Conservation (phyloP, 2,888 invertebrate species). For the Eupithecia abbreviata region DNA sequence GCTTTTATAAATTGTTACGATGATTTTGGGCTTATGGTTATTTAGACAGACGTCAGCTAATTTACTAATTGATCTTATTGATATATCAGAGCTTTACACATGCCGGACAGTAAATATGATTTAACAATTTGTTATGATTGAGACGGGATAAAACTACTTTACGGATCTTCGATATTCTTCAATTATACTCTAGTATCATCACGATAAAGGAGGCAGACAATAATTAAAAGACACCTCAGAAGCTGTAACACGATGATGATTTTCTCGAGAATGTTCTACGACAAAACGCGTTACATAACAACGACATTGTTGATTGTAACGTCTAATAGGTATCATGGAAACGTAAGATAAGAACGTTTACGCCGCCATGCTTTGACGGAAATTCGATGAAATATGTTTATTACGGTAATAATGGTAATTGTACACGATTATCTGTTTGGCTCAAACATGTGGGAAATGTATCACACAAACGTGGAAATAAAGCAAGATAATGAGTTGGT, state of each 20-base stretch:
- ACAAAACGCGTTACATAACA: background rate
- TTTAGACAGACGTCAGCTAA: background rate
- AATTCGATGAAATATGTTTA: background rate
- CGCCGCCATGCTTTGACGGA: background rate
- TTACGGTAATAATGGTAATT: background rate
- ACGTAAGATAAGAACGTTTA: background rate
- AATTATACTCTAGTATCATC: background rate
- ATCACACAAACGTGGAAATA: too few relatives aligned
- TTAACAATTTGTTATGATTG: background rate
- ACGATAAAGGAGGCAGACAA: background rate
- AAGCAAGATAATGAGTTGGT: background rate
- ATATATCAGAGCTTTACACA: background rate
- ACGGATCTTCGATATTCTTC: background rate
- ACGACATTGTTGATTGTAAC: background rate
- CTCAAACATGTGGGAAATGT: too few relatives aligned
- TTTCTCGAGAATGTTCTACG: background rate
- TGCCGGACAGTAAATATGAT: background rate
- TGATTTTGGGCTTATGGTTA: background rate
- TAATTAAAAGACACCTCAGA: background rate
- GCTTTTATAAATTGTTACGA: background rate
- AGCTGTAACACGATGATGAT: background rate
- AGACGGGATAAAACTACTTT: background rate
- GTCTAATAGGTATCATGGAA: background rate
- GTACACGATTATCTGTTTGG: too few relatives aligned
- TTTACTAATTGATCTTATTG: background rate